These are phyloP conservation scores for Gymnothorax javanicus DNA, from an alignment of 2,797 vertebrate species.

Conservation along the genomic window DNA sequence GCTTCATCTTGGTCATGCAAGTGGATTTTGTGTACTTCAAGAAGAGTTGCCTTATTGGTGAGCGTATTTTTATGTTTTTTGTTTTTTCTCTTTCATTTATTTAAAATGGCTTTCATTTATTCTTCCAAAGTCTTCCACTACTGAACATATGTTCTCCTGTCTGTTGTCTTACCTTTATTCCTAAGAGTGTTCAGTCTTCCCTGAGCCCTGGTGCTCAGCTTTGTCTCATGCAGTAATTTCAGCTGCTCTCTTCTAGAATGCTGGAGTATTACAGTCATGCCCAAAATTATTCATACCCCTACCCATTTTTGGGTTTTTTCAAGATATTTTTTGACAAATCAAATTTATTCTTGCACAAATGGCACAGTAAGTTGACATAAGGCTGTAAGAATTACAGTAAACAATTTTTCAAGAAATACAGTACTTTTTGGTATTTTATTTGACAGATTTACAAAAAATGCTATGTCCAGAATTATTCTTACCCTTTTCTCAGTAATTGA, in stretches of 20 bases:
- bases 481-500: no score
- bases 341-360: no score
- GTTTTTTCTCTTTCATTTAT: background rate
- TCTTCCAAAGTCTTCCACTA: constrained; percentile 26
- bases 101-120: constrained; percentile 21
- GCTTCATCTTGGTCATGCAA: background rate
- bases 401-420: no score
- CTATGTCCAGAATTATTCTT: no score
- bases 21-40: constrained; percentile 21
- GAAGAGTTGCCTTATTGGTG: constrained; percentile 12
- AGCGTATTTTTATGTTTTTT: background rate
- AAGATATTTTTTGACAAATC: no score
- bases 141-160: constrained; percentile 24
- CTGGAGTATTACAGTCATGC: constrained; percentile 19
- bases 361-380: no score
- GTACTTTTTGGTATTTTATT: no score
- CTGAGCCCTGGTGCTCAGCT: background rate
- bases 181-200: background rate
- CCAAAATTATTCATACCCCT: no score
- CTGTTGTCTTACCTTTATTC: constrained; percentile 10
- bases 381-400: no score
- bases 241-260: background rate
- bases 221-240: background rate
- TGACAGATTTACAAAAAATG: no score
- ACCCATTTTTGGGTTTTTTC: no score